Evolutionary conservation across 2,888 invertebrate genomes (phyloP).

Genomic region (Gerosis bhagava): DNA sequence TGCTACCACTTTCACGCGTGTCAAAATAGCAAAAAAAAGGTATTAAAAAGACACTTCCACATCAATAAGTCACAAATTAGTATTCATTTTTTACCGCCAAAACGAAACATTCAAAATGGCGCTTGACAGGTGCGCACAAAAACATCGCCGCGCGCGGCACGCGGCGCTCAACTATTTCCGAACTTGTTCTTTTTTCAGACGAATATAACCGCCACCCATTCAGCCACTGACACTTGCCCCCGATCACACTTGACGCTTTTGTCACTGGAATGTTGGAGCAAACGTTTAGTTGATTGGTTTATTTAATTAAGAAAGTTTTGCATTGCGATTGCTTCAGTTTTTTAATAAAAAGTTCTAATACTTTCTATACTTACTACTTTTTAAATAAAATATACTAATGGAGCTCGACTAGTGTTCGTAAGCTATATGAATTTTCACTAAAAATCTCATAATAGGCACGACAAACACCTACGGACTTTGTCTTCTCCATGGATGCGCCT

Average conservation of each 20-base stretch:
- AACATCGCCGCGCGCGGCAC: constrained; percentile 36
- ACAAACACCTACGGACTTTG: too few relatives aligned
- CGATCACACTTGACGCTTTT: constrained; percentile 31
- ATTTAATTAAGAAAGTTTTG: neutral
- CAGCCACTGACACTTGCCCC: constrained; percentile 43
- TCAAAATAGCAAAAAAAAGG: constrained; percentile 6
- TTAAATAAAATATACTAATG: too few relatives aligned
- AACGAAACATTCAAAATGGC: constrained; percentile 36
- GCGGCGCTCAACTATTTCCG: constrained; percentile 45
- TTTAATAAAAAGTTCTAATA: too few relatives aligned
- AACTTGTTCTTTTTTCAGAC: constrained; percentile 50
- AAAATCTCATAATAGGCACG: too few relatives aligned
- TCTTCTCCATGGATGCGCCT: too few relatives aligned
- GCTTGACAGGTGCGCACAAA: constrained; percentile 42
- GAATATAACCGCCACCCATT: constrained; percentile 60
- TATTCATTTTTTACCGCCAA: constrained; percentile 21
- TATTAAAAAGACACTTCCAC: too few relatives aligned
- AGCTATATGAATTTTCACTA: too few relatives aligned
- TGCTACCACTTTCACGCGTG: constrained; percentile 5
- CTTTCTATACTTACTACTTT: too few relatives aligned
- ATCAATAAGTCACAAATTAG: constrained; percentile 18
- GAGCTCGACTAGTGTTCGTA: too few relatives aligned
- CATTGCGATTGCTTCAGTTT: too few relatives aligned
- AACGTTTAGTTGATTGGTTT: constrained; percentile 29
- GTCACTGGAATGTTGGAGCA: constrained; percentile 26